A percentile compares a stretch with the other conserved stretches of the same genome.
phyloP scores from a whole-genome alignment of 2,113 vertebrate species.

The Phocoena phocoena region DNA sequence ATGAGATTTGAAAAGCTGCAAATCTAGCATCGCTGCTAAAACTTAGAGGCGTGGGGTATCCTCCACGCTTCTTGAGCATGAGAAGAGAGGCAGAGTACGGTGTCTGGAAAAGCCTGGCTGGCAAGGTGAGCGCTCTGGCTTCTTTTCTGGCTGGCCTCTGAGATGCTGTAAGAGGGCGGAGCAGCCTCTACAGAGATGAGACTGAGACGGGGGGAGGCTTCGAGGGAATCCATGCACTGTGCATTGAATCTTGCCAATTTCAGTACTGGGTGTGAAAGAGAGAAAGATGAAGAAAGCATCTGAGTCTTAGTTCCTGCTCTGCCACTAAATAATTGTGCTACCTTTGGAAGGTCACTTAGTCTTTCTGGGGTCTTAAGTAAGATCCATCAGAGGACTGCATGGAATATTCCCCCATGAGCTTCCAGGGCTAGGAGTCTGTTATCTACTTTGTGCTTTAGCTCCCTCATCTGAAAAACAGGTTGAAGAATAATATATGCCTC shows the following conservation, averaged over 20 bases:
- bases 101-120: neutral
- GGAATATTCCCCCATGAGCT: neutral
- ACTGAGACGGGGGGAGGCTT: neutral
- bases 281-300: neutral
- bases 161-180: neutral
- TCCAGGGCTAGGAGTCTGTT: neutral
- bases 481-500: neutral
- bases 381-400: neutral
- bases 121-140: neutral
- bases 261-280: neutral
- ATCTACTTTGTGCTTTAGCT: neutral
- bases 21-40: neutral
- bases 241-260: neutral
- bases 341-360: neutral
- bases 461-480: neutral
- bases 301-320: neutral
- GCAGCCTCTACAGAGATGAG: neutral
- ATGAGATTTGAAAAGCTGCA: neutral
- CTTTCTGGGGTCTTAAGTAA: neutral
- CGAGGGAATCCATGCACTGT: neutral
- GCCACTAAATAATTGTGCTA: neutral
- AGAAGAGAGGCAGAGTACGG: neutral
- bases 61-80: neutral
- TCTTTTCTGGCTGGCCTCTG: neutral
- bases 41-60: accelerated